A percentile compares a stretch with the other conserved stretches of the same genome.
These are phyloP conservation scores for Falcaria lacertinaria DNA, from an alignment of 2,888 invertebrate genomes.

Conservation along the genomic window DNA sequence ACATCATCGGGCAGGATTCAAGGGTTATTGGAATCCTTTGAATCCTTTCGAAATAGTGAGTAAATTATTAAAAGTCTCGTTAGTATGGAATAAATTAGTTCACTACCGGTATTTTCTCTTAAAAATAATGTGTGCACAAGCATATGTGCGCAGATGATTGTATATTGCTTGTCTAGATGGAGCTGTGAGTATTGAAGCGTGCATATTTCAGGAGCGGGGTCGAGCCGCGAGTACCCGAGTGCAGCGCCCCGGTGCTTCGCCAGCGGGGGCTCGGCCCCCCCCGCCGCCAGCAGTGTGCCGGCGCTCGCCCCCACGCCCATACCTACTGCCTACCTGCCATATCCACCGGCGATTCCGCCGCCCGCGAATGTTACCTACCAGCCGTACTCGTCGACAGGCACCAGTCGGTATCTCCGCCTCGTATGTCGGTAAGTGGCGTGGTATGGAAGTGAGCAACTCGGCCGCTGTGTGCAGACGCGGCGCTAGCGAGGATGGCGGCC, in stretches of 20 bases:
- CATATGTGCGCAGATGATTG: too few relatives aligned
- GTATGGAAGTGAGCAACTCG: too few relatives aligned
- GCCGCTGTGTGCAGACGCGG: background rate
- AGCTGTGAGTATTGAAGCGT: too few relatives aligned
- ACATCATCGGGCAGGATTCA: background rate
- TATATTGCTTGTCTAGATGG: too few relatives aligned
- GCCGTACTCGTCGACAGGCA: background rate
- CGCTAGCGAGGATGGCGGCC: background rate
- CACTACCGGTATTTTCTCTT: too few relatives aligned
- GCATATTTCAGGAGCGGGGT: too few relatives aligned
- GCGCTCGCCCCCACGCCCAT: conserved; percentile 6
- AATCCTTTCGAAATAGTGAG: background rate
- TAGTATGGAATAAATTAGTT: too few relatives aligned
- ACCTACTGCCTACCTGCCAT: conserved; percentile 13
- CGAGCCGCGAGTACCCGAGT: background rate
- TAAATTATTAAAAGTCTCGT: too few relatives aligned
- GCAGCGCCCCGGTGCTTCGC: background rate
- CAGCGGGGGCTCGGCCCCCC: background rate
- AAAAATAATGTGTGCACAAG: too few relatives aligned
- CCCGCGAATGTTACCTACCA: conserved; percentile 20
- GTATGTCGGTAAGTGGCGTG: too few relatives aligned
- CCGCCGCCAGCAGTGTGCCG: conserved; percentile 1
- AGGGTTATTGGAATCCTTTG: background rate
- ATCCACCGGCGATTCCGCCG: conserved; percentile 22
- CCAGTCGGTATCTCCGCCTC: background rate